A percentile compares a stretch with the other conserved stretches of the same genome.
phyloP scores from a whole-genome alignment of 2,888 invertebrate species.

The Syrphus vitripennis region DNA sequence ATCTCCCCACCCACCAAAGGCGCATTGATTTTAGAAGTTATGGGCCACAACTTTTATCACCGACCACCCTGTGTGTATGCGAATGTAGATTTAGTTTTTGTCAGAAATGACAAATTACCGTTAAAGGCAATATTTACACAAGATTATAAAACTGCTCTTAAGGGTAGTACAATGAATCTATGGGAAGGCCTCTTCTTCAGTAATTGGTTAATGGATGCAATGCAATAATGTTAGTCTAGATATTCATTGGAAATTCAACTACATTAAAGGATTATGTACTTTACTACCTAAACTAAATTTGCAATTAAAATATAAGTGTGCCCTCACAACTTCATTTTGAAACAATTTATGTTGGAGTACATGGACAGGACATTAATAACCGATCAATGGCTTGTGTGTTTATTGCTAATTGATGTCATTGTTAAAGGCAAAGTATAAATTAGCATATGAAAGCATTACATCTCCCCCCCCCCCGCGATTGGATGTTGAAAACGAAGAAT shows the following conservation, averaged over 20 bases:
- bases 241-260: background rate
- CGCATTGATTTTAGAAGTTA: slow-evolving; percentile 19
- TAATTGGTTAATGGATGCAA: slow-evolving; percentile 53
- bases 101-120: slow-evolving; percentile 64
- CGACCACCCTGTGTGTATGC: slow-evolving; percentile 16
- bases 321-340: background rate
- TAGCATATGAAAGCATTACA: no score
- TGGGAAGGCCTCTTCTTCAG: no score
- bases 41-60: slow-evolving; percentile 6
- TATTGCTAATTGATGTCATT: background rate
- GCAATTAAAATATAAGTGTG: background rate
- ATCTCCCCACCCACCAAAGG: background rate
- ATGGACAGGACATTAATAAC: background rate
- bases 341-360: background rate
- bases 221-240: slow-evolving; percentile 13
- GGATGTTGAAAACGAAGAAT: no score
- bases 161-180: no score
- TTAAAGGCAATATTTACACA: slow-evolving; percentile 55
- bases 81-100: slow-evolving; percentile 44
- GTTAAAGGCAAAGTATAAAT: background rate
- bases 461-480: no score
- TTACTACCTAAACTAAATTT: background rate
- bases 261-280: background rate
- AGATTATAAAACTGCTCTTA: slow-evolving; percentile 30
- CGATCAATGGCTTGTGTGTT: background rate